Percentiles rank a stretch among this genome's conserved stretches.
phyloP scores from a whole-genome alignment of 2,797 vertebrate genomes.

The Catostomus latipinnis region DNA sequence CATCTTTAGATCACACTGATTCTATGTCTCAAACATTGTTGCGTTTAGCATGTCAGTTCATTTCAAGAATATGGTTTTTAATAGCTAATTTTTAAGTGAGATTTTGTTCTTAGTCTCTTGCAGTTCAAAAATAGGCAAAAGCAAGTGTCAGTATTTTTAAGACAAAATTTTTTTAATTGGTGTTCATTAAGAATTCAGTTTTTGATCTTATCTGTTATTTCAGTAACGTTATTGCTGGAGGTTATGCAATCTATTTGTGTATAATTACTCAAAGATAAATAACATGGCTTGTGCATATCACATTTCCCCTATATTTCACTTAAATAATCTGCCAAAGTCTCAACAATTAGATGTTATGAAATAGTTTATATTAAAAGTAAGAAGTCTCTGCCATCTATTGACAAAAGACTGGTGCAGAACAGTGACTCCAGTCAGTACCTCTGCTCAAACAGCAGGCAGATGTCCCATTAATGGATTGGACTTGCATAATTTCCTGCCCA shows the following conservation, averaged over 20 bases:
- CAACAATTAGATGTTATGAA: conserved; percentile 8
- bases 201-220: background rate
- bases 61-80: conserved; percentile 32
- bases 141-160: conserved; percentile 9
- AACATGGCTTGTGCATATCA: background rate
- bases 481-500: conserved; percentile 51
- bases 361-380: background rate
- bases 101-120: background rate
- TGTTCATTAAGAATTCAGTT: background rate
- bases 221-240: background rate
- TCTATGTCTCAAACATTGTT: background rate
- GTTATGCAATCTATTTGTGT: background rate
- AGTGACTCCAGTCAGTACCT: conserved; percentile 14
- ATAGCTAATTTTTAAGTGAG: conserved; percentile 25
- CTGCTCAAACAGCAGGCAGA: conserved; percentile 49
- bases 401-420: conserved; percentile 11
- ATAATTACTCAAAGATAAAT: background rate
- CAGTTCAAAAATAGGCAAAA: conserved; percentile 14
- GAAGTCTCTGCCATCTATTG: conserved; percentile 2
- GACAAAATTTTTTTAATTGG: background rate
- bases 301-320: background rate
- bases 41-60: conserved; percentile 18
- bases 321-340: background rate
- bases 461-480: conserved; percentile 43
- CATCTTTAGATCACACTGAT: conserved; percentile 28